Evolutionary conservation across 1,140 invertebrate genomes (phyloP).

Genomic region (Drosophila nebulosa): DNA sequence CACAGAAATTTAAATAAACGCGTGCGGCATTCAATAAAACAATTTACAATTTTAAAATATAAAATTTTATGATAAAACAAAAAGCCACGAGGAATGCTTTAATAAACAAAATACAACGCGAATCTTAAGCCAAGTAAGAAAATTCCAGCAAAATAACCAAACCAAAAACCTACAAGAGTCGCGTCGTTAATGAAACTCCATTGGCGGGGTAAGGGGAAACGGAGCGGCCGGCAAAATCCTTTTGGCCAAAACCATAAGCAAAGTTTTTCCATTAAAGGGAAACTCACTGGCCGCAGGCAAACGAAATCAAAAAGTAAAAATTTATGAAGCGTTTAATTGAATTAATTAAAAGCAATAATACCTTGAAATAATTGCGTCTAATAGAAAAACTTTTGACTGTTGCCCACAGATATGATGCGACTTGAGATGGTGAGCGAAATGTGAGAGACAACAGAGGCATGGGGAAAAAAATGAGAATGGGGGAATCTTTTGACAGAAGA

Average conservation of each 20-base stretch:
- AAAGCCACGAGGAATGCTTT: conserved; percentile 65
- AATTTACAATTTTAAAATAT: conserved; percentile 50
- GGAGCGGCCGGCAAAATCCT: conserved; percentile 33
- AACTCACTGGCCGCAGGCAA: conserved; percentile 45
- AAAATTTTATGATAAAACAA: conserved; percentile 71
- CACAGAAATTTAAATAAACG: conserved; percentile 74
- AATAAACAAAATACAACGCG: conserved; percentile 57
- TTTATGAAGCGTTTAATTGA: conserved; percentile 81
- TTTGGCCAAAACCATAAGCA: conserved; percentile 51
- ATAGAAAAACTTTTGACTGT: conserved; percentile 68
- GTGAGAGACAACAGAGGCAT: background rate
- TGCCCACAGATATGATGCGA: conserved; percentile 3
- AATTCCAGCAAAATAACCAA: conserved; percentile 47
- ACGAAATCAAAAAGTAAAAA: conserved; percentile 79
- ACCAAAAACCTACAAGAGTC: conserved; percentile 20
- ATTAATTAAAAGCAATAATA: conserved; percentile 81
- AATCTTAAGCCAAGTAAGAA: conserved; percentile 53
- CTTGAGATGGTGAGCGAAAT: background rate
- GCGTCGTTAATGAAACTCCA: conserved; percentile 72
- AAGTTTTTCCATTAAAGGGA: conserved; percentile 72
- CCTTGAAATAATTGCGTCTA: conserved; percentile 76
- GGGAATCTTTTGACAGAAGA: background rate
- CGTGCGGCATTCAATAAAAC: conserved; percentile 62
- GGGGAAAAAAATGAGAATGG: background rate
- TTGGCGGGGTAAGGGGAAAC: background rate